Percentiles rank a stretch among this genome's conserved stretches.
These are phyloP conservation scores for Xenus cinereus DNA, from an alignment of 2,113 vertebrate genomes.

Conservation along the genomic window DNA sequence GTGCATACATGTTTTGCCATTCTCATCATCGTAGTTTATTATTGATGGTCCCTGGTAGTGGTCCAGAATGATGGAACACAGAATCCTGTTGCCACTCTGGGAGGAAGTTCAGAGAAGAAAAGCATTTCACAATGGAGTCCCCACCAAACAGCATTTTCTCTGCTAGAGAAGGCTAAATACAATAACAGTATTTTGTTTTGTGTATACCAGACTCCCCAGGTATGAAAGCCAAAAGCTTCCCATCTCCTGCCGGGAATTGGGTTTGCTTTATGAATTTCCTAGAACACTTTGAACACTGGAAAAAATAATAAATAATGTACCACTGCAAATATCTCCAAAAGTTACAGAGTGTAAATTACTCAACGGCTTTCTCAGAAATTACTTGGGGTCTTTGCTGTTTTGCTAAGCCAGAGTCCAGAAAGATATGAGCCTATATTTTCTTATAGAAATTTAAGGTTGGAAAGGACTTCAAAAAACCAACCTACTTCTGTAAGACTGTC, in stretches of 20 bases:
- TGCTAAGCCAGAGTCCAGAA: background rate
- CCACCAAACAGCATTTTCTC: background rate
- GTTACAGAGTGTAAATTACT: background rate
- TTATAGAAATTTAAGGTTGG: background rate
- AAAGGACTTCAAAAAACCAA: background rate
- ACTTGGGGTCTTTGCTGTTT: background rate
- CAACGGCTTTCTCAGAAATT: background rate
- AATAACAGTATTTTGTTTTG: background rate
- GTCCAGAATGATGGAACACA: conserved; percentile 86
- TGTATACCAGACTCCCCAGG: background rate
- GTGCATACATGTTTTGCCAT: conserved; percentile 87
- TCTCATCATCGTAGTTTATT: conserved; percentile 88
- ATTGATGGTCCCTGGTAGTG: conserved; percentile 83
- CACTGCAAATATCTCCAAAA: background rate
- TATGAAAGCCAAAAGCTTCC: background rate
- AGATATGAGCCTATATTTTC: background rate
- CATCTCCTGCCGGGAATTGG: background rate
- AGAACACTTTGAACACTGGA: background rate
- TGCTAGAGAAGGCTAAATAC: background rate
- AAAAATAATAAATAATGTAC: conserved; percentile 16
- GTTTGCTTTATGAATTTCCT: background rate
- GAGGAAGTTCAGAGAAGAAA: conserved; percentile 22
- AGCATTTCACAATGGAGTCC: background rate
- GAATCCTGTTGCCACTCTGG: conserved; percentile 83
- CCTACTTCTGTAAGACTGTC: background rate